Percentiles rank a stretch among this genome's conserved stretches.
These are phyloP conservation scores for Clarias gariepinus DNA, from an alignment of 2,113 vertebrate genomes.

Conservation along the genomic window DNA sequence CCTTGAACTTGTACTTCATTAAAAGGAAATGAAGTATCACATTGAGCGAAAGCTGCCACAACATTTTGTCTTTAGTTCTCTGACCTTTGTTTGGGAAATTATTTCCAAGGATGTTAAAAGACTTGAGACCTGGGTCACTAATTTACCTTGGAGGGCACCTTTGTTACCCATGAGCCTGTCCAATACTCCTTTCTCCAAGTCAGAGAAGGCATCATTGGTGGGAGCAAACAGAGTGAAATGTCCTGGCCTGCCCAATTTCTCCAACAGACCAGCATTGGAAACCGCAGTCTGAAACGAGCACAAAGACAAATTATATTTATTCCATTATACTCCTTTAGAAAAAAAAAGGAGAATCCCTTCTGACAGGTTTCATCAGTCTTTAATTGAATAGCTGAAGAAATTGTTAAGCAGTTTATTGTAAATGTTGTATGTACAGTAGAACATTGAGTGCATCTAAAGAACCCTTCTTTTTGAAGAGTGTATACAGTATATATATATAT, in stretches of 20 bases:
- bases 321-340: background rate
- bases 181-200: conserved; percentile 79
- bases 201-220: conserved; percentile 90
- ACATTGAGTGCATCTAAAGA: background rate
- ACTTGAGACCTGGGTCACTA: background rate
- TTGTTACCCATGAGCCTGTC: conserved; percentile 86
- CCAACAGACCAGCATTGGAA: conserved; percentile 76
- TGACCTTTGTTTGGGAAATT: background rate
- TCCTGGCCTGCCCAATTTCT: conserved; percentile 81
- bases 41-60: conserved; percentile 33
- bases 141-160: conserved; percentile 84
- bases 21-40: conserved; percentile 41
- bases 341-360: background rate
- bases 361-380: background rate
- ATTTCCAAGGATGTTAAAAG: conserved; percentile 13
- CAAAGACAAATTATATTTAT: conserved; percentile 23
- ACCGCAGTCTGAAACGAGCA: conserved; percentile 74
- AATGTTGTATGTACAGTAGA: background rate
- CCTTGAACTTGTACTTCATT: conserved; percentile 38
- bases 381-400: background rate
- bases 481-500: background rate
- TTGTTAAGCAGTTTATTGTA: background rate
- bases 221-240: conserved; percentile 95
- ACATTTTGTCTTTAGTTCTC: conserved; percentile 5
- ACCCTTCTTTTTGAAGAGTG: background rate